Evolutionary conservation across 2,888 invertebrate genomes (phyloP).

Genomic region (Hyppa rectilinea): DNA sequence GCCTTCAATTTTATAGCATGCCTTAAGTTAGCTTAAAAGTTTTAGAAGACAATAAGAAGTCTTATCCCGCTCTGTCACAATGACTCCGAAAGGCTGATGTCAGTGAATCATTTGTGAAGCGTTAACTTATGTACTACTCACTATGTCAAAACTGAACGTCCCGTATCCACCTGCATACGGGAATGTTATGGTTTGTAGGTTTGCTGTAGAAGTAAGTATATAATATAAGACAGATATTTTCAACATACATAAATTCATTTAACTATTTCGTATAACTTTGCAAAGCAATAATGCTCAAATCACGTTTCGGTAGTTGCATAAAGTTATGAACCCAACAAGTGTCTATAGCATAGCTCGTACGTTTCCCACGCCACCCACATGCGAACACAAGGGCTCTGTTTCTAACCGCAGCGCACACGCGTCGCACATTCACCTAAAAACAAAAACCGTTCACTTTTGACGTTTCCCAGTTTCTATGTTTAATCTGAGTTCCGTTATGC

Average conservation of each 20-base stretch:
- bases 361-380: slow-evolving; percentile 9
- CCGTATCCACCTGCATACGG: background rate
- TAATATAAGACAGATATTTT: too few species aligned
- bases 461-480: slow-evolving; percentile 65
- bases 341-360: background rate
- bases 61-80: background rate
- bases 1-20: background rate
- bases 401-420: slow-evolving; percentile 23
- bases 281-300: background rate
- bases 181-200: background rate
- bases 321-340: background rate
- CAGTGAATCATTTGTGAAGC: background rate
- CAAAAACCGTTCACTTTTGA: slow-evolving; percentile 59
- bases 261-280: background rate
- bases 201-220: too few species aligned
- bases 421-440: slow-evolving; percentile 44
- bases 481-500: slow-evolving; percentile 76
- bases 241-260: background rate
- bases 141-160: background rate
- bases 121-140: background rate
- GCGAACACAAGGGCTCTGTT: slow-evolving; percentile 24
- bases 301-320: background rate
- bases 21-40: background rate
- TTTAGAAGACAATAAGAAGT: background rate
- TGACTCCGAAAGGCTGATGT: background rate